A percentile compares a stretch with the other conserved stretches of the same genome.
Conservation (phyloP, 2,113 vertebrate genomes). For the Myotis brandtii region DNA sequence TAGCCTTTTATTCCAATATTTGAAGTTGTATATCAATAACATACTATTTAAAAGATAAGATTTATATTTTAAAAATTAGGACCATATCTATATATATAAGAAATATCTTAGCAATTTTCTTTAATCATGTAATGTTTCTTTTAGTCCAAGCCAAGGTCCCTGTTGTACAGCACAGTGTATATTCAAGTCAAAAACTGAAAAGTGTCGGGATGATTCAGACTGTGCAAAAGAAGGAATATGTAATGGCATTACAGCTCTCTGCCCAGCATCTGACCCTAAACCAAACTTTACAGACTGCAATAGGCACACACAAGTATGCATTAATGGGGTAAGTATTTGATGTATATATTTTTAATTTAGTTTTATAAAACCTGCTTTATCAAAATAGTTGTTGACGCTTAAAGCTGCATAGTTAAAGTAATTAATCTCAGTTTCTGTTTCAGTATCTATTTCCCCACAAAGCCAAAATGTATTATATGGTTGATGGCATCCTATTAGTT, state of each 20-base stretch:
- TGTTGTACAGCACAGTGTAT: constrained; percentile 91
- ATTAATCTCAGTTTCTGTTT: constrained; percentile 25
- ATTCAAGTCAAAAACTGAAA: constrained; percentile 85
- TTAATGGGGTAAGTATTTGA: constrained; percentile 90
- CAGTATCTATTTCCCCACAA: neutral
- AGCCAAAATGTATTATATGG: neutral
- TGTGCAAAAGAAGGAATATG: constrained; percentile 92
- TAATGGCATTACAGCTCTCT: constrained; percentile 89
- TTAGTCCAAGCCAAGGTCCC: constrained; percentile 96
- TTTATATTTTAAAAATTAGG: constrained; percentile 10
- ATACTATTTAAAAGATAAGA: constrained; percentile 19
- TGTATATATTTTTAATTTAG: neutral
- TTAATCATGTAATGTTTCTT: constrained; percentile 43
- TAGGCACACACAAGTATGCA: constrained; percentile 95
- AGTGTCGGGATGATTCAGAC: constrained; percentile 92
- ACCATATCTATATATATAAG: neutral
- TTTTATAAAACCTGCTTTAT: constrained; percentile 46
- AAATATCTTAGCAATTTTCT: neutral
- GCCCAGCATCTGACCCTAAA: constrained; percentile 93
- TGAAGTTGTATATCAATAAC: constrained; percentile 10
- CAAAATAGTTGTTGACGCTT: neutral
- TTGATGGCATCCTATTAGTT: neutral
- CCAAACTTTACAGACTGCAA: constrained; percentile 93
- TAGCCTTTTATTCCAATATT: neutral
- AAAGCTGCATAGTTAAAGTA: neutral